Evolutionary conservation across 1,140 invertebrate species (phyloP).

Genomic region (Scaptodrosophila lebanonensis): DNA sequence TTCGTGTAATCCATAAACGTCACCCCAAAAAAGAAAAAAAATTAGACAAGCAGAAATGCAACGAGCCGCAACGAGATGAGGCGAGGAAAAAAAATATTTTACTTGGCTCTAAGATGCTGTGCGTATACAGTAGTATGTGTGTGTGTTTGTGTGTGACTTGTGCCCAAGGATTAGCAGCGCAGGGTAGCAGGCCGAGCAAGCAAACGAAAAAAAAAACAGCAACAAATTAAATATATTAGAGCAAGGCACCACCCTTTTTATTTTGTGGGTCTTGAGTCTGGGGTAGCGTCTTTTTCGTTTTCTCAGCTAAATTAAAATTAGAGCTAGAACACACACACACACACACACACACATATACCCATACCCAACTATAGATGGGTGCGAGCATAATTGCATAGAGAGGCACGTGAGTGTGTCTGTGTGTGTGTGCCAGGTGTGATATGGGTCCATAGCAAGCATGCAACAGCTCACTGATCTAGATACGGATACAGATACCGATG

Average conservation of each 20-base stretch:
- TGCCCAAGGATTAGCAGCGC: constrained; percentile 52
- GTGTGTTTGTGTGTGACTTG: constrained; percentile 40
- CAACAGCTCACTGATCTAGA: constrained; percentile 3
- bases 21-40: constrained; percentile 42
- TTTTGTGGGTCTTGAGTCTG: constrained; percentile 29
- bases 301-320: constrained; percentile 66
- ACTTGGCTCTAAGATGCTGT: constrained; percentile 6
- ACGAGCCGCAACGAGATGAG: constrained; percentile 44
- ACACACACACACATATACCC: constrained; percentile 16
- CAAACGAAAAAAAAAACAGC: constrained; percentile 41
- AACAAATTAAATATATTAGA: constrained; percentile 73
- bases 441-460: constrained; percentile 4
- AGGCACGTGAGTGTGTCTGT: constrained; percentile 2
- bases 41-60: constrained; percentile 35
- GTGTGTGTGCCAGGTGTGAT: constrained; percentile 47
- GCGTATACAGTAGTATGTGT: too few relatives aligned
- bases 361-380: constrained; percentile 35
- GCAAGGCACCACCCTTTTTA: constrained; percentile 52
- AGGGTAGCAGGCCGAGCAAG: constrained; percentile 26
- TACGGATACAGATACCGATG: too few relatives aligned
- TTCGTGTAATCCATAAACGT: constrained; percentile 76
- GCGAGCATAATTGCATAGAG: constrained; percentile 39
- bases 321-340: constrained; percentile 65
- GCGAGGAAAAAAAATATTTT: constrained; percentile 60
- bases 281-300: constrained; percentile 16